phyloP scores from a whole-genome alignment of 2,797 vertebrate species.

The Paguma larvata region DNA sequence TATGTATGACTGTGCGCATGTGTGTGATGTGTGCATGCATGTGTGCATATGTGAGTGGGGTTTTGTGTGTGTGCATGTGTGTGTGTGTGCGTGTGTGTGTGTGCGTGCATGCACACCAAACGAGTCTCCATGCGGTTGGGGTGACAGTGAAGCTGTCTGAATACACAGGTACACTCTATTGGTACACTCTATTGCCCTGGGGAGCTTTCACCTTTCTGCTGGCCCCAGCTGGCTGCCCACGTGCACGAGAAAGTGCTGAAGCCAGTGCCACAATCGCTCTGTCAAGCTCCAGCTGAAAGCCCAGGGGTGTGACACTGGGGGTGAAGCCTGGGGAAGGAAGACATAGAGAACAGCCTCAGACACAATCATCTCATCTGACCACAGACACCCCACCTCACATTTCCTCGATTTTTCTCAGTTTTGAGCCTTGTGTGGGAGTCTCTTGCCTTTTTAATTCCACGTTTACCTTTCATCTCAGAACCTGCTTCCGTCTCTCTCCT shows the following conservation, averaged over 20 bases:
- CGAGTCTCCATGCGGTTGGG: not conserved
- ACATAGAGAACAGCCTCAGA: not conserved
- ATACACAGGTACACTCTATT: not conserved
- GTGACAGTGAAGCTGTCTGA: not conserved
- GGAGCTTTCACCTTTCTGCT: slow-evolving; percentile 56
- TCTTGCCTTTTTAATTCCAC: not conserved
- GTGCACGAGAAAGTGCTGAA: slow-evolving; percentile 69
- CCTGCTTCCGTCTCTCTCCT: not conserved
- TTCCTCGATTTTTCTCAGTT: rapidly evolving
- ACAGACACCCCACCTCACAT: not conserved
- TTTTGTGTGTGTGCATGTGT: not conserved
- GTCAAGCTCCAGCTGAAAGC: slow-evolving; percentile 78
- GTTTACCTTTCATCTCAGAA: not conserved
- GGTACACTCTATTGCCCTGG: not conserved
- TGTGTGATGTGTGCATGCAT: not conserved
- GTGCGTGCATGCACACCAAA: no score
- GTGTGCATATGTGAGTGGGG: no score
- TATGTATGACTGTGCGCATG: no score
- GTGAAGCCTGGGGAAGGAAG: slow-evolving; percentile 43
- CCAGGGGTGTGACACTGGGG: not conserved
- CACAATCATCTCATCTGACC: not conserved
- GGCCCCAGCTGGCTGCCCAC: not conserved
- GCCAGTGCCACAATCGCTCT: slow-evolving; percentile 64
- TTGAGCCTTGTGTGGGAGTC: not conserved
- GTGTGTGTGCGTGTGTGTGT: not conserved